Evolutionary conservation across 2,113 vertebrate species (phyloP).

Genomic region (Triplophysa rosa): DNA sequence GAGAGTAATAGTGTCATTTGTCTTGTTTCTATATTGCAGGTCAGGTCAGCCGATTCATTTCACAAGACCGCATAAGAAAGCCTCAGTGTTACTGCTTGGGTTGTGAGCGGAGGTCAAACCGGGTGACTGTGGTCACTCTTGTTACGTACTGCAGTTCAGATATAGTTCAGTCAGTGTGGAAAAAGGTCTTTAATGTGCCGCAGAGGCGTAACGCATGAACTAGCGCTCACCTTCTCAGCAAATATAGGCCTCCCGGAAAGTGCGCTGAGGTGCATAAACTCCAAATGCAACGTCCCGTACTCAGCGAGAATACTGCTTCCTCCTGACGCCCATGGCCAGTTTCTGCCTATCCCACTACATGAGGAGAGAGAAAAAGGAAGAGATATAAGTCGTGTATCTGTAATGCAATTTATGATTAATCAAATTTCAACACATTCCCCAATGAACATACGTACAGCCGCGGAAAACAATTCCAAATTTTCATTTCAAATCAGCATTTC

Average conservation of each 20-base stretch:
- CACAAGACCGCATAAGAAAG: not conserved
- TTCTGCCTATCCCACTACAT: slow-evolving; percentile 88
- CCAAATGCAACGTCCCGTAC: slow-evolving; percentile 95
- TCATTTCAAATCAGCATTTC: too few relatives aligned
- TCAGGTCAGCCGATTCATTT: slow-evolving; percentile 15
- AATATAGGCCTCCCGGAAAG: slow-evolving; percentile 92
- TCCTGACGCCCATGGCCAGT: slow-evolving; percentile 98
- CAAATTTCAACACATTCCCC: not conserved
- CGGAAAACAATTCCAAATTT: too few relatives aligned
- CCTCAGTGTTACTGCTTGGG: not conserved
- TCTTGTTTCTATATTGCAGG: slow-evolving; percentile 38
- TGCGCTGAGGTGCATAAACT: slow-evolving; percentile 92
- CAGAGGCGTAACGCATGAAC: not conserved
- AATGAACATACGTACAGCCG: too few relatives aligned
- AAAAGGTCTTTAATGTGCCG: not conserved
- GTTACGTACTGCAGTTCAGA: not conserved
- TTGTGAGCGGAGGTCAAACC: not conserved
- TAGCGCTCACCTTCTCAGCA: slow-evolving; percentile 87
- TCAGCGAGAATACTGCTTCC: slow-evolving; percentile 99
- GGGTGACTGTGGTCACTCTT: slow-evolving; percentile 10
- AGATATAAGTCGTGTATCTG: not conserved
- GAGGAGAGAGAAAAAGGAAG: slow-evolving; percentile 34
- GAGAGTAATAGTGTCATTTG: slow-evolving; percentile 51
- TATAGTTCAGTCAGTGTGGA: not conserved
- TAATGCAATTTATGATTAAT: not conserved